Evolutionary conservation across 2,113 vertebrate species (phyloP).

Genomic region (Ursus arctos): DNA sequence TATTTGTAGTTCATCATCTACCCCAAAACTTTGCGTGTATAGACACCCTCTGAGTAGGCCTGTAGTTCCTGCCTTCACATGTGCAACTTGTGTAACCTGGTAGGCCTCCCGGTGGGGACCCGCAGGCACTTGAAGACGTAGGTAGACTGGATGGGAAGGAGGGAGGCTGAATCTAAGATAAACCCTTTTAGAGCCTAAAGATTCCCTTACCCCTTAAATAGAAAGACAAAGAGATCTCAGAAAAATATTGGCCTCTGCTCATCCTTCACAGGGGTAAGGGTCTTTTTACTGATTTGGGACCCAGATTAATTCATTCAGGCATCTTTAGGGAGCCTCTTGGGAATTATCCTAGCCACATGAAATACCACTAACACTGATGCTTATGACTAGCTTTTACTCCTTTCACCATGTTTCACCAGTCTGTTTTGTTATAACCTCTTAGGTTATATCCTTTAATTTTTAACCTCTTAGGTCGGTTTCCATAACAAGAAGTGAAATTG

Average conservation of each 20-base stretch:
- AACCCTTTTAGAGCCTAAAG: not conserved
- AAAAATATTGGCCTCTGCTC: not conserved
- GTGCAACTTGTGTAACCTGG: not conserved
- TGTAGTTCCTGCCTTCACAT: not conserved
- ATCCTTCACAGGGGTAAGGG: not conserved
- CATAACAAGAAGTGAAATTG: conserved; percentile 67
- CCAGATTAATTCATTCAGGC: conserved; percentile 46
- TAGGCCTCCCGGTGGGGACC: not conserved
- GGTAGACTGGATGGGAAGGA: not conserved
- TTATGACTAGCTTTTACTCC: conserved; percentile 56
- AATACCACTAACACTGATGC: not conserved
- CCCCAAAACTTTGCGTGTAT: conserved; percentile 14
- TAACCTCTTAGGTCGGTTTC: conserved; percentile 66
- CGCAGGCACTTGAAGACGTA: not conserved
- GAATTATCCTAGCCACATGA: not conserved
- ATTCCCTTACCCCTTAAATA: not conserved
- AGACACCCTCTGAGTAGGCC: not conserved
- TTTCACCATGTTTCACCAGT: not conserved
- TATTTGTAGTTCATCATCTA: conserved; percentile 67
- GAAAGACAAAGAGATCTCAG: not conserved
- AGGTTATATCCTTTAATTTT: conserved; percentile 40
- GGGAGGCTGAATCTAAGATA: not conserved
- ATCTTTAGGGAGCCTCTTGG: conserved; percentile 43
- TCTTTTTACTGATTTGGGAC: conserved; percentile 20
- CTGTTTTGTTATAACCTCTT: not conserved